Evolutionary conservation across 2,888 invertebrate genomes (phyloP), one percentile per base, ranked within the genome.

Genomic region (Nycteola revayana): DNA sequence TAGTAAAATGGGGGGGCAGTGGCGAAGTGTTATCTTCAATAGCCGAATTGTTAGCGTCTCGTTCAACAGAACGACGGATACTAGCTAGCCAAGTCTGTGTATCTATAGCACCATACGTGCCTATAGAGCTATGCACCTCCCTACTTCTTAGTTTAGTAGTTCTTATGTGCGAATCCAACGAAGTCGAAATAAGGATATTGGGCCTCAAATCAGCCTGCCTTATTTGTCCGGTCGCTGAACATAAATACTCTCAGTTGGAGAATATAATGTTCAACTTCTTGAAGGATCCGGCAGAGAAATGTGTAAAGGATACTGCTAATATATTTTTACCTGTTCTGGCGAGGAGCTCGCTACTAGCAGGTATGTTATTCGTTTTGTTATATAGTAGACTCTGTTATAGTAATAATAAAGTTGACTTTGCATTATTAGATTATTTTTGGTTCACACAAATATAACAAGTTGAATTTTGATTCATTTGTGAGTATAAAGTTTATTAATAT

Each of bases 1-100:
- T 88, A 49, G 87, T 87, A 11, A 86, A 86, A 63, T 88, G 87
- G 87, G 87, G 87, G 1, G 86, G 85, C 5, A 77, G 84, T 36
- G 87, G 84, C 11, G 88, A 88, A 46, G 84, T 88, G 0, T 39
- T 88, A 7, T 86, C 88, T 0, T 75, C 81, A 7, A 75, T 87
- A 42, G 86, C 87, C 0, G 88, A 88, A 35, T 49, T 87, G 0
- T 55, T 88, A 1, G 74, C 82, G 0, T 86, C 86, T 0, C 64
- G 77, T 2, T 82, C 86, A 0, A 51, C 63, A 0, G 87, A 88
- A 31, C 70, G 87, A 1, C 57, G 85, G 0, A 44, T 82, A 27
- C 43, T 88, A 9, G 87, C 87, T 22, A 83, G 85, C 44, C 84
- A 86, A 48, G 80, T 85, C 34, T 88, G 86, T 51, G 69, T 87